phyloP scores from a whole-genome alignment of 2,113 vertebrate genomes.

The Pogonocichla stellata region DNA sequence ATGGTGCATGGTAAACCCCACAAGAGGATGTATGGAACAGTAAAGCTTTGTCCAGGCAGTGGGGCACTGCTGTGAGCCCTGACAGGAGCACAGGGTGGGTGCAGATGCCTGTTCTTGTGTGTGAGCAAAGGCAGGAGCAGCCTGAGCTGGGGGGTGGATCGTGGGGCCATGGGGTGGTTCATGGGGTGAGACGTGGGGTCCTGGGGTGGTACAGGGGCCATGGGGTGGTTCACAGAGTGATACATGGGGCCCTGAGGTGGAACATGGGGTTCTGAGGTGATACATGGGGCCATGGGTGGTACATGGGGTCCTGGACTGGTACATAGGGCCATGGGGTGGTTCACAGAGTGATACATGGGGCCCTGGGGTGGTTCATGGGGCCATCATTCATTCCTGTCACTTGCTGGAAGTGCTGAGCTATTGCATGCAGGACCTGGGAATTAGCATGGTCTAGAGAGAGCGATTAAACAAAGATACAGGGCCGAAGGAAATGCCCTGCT shows the following conservation, averaged over 20 bases:
- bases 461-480: background rate
- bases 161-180: no score
- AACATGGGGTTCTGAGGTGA: no score
- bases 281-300: background rate
- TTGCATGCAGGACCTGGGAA: background rate
- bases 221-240: no score
- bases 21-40: background rate
- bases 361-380: background rate
- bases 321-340: background rate
- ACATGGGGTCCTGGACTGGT: background rate
- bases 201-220: no score
- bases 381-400: background rate
- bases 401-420: background rate
- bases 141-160: background rate
- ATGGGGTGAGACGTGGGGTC: background rate
- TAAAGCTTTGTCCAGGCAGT: background rate
- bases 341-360: background rate
- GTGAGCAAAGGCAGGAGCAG: background rate
- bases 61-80: background rate
- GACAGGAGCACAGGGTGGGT: background rate
- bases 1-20: background rate
- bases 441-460: background rate
- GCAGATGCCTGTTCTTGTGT: background rate
- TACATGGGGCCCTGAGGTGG: no score
- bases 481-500: constrained; percentile 31